phyloP scores from a whole-genome alignment of 2,113 vertebrate species.

The Pterocles gutturalis region DNA sequence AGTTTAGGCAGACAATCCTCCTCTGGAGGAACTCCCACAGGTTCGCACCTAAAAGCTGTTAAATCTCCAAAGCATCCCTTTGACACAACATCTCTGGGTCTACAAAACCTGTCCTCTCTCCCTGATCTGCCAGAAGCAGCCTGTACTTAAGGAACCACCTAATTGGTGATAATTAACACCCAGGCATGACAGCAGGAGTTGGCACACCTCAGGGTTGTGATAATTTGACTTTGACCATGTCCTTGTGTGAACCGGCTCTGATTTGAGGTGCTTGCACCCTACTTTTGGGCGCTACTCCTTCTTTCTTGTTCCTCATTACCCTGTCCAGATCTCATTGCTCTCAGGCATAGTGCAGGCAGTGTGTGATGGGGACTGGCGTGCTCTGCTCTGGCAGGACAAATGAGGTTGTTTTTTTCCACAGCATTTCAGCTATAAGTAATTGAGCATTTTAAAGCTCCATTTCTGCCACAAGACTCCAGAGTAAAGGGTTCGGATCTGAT shows the following conservation, averaged over 20 bases:
- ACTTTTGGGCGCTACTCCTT: neutral
- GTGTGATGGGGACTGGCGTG: neutral
- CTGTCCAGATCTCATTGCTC: conserved; percentile 10
- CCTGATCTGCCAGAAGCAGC: neutral
- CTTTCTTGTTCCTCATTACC: neutral
- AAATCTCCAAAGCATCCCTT: neutral
- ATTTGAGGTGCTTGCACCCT: neutral
- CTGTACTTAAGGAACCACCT: neutral
- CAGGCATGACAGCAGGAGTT: neutral
- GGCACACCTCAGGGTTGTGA: neutral
- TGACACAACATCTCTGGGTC: neutral
- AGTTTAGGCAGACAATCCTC: neutral
- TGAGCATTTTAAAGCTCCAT: conserved; percentile 68
- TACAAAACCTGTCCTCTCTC: neutral
- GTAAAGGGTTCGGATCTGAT: conserved; percentile 58
- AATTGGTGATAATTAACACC: neutral
- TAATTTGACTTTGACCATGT: neutral
- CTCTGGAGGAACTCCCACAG: neutral
- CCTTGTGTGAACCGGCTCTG: neutral
- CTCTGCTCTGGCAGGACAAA: conserved; percentile 55
- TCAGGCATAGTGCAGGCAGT: accelerated
- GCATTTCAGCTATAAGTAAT: conserved; percentile 73
- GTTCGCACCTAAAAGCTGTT: neutral
- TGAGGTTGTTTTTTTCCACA: conserved; percentile 31
- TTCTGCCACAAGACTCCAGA: conserved; percentile 64